A percentile compares a stretch with the other conserved stretches of the same genome.
Evolutionary conservation across 2,888 invertebrate species (phyloP).

Genomic region (Asteroscopus sphinx): DNA sequence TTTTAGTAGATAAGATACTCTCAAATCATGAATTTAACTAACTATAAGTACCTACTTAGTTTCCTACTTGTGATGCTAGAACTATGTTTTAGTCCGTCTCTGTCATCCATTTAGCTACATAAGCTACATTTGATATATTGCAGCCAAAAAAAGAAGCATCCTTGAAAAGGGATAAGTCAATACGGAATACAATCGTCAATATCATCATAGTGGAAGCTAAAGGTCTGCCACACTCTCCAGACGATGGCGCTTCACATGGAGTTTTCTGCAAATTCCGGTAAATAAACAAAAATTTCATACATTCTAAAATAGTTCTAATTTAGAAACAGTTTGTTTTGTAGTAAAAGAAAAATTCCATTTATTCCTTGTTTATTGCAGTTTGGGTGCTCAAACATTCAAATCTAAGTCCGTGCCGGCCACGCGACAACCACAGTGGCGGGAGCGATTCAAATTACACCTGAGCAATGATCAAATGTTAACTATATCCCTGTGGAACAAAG

Average conservation of each 20-base stretch:
- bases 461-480: slow-evolving; percentile 70
- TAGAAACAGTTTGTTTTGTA: too few relatives aligned
- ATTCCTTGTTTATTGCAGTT: slow-evolving; percentile 60
- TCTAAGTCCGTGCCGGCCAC: slow-evolving; percentile 73
- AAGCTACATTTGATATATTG: slow-evolving; percentile 7
- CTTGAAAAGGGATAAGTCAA: slow-evolving; percentile 35
- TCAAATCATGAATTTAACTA: too few relatives aligned
- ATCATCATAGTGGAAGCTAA: slow-evolving; percentile 80
- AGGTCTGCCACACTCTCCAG: slow-evolving; percentile 73
- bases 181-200: slow-evolving; percentile 70
- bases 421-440: slow-evolving; percentile 78
- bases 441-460: slow-evolving; percentile 74
- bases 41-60: too few relatives aligned
- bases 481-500: slow-evolving; percentile 79
- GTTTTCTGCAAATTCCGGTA: slow-evolving; percentile 81
- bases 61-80: too few relatives aligned
- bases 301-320: too few relatives aligned
- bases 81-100: too few relatives aligned
- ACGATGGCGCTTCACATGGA: slow-evolving; percentile 72
- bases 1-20: too few relatives aligned
- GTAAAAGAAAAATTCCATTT: neutral
- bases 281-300: too few relatives aligned
- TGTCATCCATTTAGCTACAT: neutral
- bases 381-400: slow-evolving; percentile 75
- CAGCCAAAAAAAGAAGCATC: slow-evolving; percentile 34